Evolutionary conservation across 2,888 invertebrate genomes (phyloP), one percentile per base, ranked within the genome.

Genomic region (Hypomecis punctinalis): DNA sequence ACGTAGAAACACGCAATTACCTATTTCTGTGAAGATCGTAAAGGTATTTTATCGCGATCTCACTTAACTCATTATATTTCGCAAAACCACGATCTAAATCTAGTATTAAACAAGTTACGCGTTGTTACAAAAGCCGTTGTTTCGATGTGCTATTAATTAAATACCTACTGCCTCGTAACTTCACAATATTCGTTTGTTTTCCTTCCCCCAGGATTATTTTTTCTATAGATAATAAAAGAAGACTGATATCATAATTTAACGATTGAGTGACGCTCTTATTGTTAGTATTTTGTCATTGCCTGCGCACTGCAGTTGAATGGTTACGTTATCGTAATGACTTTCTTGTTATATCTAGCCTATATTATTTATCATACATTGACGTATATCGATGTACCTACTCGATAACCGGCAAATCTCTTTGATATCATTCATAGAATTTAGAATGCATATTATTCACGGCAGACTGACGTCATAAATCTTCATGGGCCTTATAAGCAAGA

Each of bases 341-440:
- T 46, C 13, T 42, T 61, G 55, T 11, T 35, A 33, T 55, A 43
- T 61, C 55, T 6, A 42, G 40, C 40, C 54, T 48, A 10, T 7
- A n/a, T 54, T 47, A 54, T 48, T 54, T 61, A 51, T 45, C 43
- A 49, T 55, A 54, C 55, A 11, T 55, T 61, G 49, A 61, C 55
- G 55, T 45, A 45, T 10, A 39, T 49, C 36, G 49, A 55, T 61
- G 3, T 23, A 23, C 23, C 23, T 23, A 23, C 23, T 23, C 23
- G 23, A 23, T 23, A 55, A 46, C 5, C 11, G 43, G 6, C 11
- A 37, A 11, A 5, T 40, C 48, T 6, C 6, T 56, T 47, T 56
- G 23, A 33, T 47, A 47, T 33, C n/a, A 23, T 23, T 23, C 33
- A 23, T 23, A 10, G 47, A 47, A 47, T 6, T 5, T 46, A 23